Conservation (phyloP, 2,113 vertebrate genomes). For the Cranoglanis bouderius region DNA sequence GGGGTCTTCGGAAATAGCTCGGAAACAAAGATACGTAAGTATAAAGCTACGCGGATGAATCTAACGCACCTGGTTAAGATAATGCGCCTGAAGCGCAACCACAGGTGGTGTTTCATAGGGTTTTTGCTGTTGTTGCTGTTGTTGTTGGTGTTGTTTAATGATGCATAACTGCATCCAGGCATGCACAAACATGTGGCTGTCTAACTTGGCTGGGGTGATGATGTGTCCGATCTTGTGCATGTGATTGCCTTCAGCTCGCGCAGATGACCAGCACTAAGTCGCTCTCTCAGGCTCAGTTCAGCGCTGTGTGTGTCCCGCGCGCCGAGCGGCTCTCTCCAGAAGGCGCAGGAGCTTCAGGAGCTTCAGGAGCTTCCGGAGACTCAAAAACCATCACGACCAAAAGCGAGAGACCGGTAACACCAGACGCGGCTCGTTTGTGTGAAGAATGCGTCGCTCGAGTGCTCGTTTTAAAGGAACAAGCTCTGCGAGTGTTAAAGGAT, state of each 20-base stretch:
- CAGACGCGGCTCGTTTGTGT: slow-evolving; percentile 85
- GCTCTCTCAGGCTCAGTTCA: slow-evolving; percentile 75
- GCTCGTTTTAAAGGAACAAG: slow-evolving; percentile 90
- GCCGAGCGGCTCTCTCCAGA: slow-evolving; percentile 81
- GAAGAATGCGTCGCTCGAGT: slow-evolving; percentile 90
- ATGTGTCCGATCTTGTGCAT: neutral
- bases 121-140: neutral
- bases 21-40: slow-evolving; percentile 38
- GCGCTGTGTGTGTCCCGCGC: slow-evolving; percentile 73
- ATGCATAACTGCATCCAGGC: neutral
- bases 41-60: neutral
- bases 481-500: slow-evolving; percentile 84
- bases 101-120: neutral
- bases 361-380: slow-evolving; percentile 76
- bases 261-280: slow-evolving; percentile 80
- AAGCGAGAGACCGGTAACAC: slow-evolving; percentile 75
- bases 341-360: slow-evolving; percentile 81
- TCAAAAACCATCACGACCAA: slow-evolving; percentile 74
- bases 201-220: neutral
- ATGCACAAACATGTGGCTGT: neutral
- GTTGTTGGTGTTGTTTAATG: neutral
- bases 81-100: neutral
- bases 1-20: slow-evolving; percentile 34
- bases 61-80: neutral
- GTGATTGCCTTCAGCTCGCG: slow-evolving; percentile 23